These are phyloP conservation scores for Agrilus cyanescens DNA, from an alignment of 2,888 invertebrate genomes.

Conservation along the genomic window DNA sequence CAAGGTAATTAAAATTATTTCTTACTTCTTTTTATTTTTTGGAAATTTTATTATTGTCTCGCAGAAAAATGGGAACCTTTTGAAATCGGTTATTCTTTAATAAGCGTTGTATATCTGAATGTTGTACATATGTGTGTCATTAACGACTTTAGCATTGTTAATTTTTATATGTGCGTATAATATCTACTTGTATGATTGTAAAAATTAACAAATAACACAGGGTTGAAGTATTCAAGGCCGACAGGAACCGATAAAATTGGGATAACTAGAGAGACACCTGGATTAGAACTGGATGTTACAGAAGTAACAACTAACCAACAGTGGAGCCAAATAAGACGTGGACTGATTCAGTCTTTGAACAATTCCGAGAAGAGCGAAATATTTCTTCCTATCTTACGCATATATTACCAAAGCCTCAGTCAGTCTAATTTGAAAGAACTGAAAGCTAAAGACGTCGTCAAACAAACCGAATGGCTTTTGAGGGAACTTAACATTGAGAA, in stretches of 20 bases:
- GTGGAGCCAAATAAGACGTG: conserved; percentile 31
- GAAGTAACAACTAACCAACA: conserved; percentile 24
- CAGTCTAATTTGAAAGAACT: conserved; percentile 22
- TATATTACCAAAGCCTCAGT: conserved; percentile 32
- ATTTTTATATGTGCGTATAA: no score
- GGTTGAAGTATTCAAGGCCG: conserved; percentile 30
- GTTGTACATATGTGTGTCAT: no score
- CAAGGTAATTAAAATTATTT: no score
- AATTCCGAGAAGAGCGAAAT: conserved; percentile 28
- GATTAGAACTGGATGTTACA: conserved; percentile 13
- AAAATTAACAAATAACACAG: background rate
- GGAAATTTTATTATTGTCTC: no score
- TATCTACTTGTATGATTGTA: no score
- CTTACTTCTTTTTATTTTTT: no score
- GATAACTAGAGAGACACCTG: conserved; percentile 23
- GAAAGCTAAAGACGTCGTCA: conserved; percentile 23
- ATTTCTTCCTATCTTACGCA: conserved; percentile 29
- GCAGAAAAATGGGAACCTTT: no score
- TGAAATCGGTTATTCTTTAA: no score
- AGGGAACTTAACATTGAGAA: conserved; percentile 28
- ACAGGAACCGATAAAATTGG: conserved; percentile 28
- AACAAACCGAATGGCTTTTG: conserved; percentile 32
- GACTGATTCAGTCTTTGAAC: conserved; percentile 28
- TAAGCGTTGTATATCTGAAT: no score
- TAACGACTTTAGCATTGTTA: no score